Evolutionary conservation across 2,113 vertebrate species (phyloP).

Genomic region (Salvelinus alpinus): DNA sequence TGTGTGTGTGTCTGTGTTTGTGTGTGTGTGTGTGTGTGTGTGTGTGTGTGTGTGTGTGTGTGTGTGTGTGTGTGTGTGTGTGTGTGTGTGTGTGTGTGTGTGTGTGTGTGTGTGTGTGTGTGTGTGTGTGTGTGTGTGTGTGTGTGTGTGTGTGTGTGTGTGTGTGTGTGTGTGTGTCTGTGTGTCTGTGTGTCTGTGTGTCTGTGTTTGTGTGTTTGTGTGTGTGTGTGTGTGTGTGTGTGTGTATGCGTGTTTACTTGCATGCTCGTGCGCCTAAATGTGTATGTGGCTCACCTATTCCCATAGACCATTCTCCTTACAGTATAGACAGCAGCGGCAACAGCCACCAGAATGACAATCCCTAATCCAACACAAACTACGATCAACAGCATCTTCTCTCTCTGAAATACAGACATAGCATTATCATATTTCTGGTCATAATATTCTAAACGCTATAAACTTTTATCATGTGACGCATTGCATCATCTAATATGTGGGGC

Average conservation of each 20-base stretch:
- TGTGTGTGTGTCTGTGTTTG: neutral
- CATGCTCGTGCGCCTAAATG: neutral
- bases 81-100: neutral
- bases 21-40: neutral
- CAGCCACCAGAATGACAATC: constrained; percentile 49
- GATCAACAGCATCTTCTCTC: constrained; percentile 66
- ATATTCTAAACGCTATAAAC: neutral
- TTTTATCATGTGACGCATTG: too few species aligned
- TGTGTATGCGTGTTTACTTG: neutral
- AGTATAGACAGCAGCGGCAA: constrained; percentile 51
- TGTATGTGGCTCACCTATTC: constrained; percentile 56
- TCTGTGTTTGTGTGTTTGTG: neutral
- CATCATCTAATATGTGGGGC: too few species aligned
- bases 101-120: neutral
- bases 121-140: neutral
- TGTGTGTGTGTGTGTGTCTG: neutral
- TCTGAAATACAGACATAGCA: constrained; percentile 37
- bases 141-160: neutral
- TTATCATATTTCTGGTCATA: neutral
- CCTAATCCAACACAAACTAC: constrained; percentile 62
- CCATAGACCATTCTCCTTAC: constrained; percentile 62
- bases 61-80: neutral
- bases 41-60: neutral
- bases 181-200: neutral
- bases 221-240: neutral